Evolutionary conservation across 2,888 invertebrate species (phyloP).

Genomic region (Caenorhabditis afra): DNA sequence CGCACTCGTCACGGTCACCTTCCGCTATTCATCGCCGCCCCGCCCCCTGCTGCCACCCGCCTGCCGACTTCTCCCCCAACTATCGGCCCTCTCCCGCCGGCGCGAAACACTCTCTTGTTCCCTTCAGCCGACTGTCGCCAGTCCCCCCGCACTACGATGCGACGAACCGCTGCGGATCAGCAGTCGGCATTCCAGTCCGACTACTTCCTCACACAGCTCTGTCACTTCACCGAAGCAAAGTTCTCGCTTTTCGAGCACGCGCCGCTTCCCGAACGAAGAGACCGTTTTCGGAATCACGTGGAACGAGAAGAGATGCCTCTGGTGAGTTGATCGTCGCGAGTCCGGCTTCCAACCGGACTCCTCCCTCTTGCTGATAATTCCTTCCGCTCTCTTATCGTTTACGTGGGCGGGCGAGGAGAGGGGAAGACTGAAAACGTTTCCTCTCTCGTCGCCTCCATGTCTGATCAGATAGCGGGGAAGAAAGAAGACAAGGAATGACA

Average conservation of each 20-base stretch:
- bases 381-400: slow-evolving; percentile 25
- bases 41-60: slow-evolving; percentile 25
- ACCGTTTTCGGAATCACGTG: slow-evolving; percentile 54
- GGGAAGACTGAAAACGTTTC: too few relatives aligned
- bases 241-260: slow-evolving; percentile 63
- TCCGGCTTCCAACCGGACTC: slow-evolving; percentile 1
- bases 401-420: not conserved
- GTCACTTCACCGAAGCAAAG: slow-evolving; percentile 50
- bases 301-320: slow-evolving; percentile 52
- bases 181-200: slow-evolving; percentile 53
- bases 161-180: slow-evolving; percentile 38
- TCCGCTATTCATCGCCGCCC: not conserved
- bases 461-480: slow-evolving; percentile 14
- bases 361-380: slow-evolving; percentile 38
- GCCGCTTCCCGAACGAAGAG: slow-evolving; percentile 44
- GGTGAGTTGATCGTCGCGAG: slow-evolving; percentile 28
- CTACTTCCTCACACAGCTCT: slow-evolving; percentile 55
- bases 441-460: not conserved
- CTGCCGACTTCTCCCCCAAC: slow-evolving; percentile 2
- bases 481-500: slow-evolving; percentile 29
- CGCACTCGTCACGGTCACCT: slow-evolving; percentile 10
- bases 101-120: not conserved
- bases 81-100: too few relatives aligned
- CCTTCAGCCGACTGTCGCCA: not conserved
- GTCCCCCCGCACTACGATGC: slow-evolving; percentile 10